Base-by-base conservation (phyloP, 2,797 vertebrate genomes). In the Cirrhinus mrigala region DNA sequence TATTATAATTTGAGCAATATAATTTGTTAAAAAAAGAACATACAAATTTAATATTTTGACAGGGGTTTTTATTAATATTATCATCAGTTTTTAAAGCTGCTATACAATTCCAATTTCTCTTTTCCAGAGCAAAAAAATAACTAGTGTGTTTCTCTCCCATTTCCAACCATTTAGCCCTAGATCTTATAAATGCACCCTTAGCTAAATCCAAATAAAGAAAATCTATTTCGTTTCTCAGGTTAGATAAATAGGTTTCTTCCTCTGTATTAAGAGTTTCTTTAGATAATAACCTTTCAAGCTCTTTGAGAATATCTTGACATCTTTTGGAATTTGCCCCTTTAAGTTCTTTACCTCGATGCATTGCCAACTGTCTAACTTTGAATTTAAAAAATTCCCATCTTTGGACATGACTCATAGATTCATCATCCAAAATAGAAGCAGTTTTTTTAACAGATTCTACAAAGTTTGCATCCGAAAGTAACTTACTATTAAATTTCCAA, bases 301-400 rank as follows among this genome's bases (percentile, higher is more conserved):
- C 11, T 24, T 71, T 24, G 22, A 24, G 18, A 71, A 48, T 48
- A 24, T 48, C 69, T 15, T 48, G 40, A 16, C 69, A 71, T 48
- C 69, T 71, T 71, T 71, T 48, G 6, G 12, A 71, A 71, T 71
- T 52, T n/a, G 22, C 68, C 37, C 44, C 20, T 70, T 70, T 70
- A 44, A 70, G 10, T 44, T 70, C 37, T 46, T 70, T 46, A n/a
- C 22, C 69, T 6, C 11, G 4, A 71, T 22, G 20, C 69, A 71
- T 46, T 2, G 69, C 69, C 11, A 46, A 46, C 15, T 71, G 40
- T 24, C 40, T 71, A 6, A 73, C 44, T 73, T 73, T 50, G 3
- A 70, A 70, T 40, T n/a, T 6, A n/a, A 70, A 70, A n/a, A 70
- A 70, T 12, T 70, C 22, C 37, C 68, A 70, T 22, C 18, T 70